A percentile compares a stretch with the other conserved stretches of the same genome.
Evolutionary conservation across 1,140 invertebrate genomes (phyloP).

Genomic region (Drosophila nigrodunni): DNA sequence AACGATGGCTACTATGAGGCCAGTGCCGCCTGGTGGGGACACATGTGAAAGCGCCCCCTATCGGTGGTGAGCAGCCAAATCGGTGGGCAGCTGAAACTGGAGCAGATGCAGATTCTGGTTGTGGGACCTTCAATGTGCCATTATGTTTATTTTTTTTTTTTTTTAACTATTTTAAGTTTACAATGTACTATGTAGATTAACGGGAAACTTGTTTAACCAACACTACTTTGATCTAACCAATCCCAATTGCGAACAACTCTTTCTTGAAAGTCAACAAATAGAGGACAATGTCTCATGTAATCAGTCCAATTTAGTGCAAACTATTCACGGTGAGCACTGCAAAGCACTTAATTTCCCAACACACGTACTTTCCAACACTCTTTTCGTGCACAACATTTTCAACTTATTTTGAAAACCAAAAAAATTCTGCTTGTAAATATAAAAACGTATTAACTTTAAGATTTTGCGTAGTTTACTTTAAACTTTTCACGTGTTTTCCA

Average conservation of each 20-base stretch:
- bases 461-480: neutral
- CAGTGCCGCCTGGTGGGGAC: constrained; percentile 66
- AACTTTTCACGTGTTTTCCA: constrained; percentile 7
- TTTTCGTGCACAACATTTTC: neutral
- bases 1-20: constrained; percentile 72
- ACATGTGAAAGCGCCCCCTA: constrained; percentile 50
- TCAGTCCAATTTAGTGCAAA: neutral
- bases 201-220: no score
- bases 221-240: constrained; percentile 19
- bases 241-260: no score
- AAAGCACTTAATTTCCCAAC: neutral
- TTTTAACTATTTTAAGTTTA: constrained; percentile 57
- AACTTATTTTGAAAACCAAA: constrained; percentile 5
- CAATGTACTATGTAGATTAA: constrained; percentile 1
- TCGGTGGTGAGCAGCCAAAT: neutral
- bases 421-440: constrained; percentile 9
- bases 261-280: no score
- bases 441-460: neutral
- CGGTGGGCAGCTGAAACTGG: neutral
- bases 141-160: constrained; percentile 43
- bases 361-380: neutral
- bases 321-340: neutral
- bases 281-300: constrained; percentile 13
- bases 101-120: constrained; percentile 55
- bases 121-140: constrained; percentile 78